Conservation (phyloP, 2,888 invertebrate species). For the Tenthredo scrophulariae region DNA sequence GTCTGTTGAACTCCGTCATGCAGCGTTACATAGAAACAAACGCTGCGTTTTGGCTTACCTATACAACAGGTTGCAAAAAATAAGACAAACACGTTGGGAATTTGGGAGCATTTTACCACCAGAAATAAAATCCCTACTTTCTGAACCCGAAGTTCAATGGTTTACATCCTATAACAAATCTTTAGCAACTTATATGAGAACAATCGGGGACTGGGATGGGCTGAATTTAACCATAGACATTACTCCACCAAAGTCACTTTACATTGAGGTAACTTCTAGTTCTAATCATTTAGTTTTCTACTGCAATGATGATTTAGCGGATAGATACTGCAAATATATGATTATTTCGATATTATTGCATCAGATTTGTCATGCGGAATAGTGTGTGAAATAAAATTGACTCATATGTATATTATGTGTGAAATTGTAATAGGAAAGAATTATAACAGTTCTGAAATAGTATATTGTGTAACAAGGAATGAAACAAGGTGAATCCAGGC, state of each 20-base stretch:
- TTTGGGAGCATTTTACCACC: constrained; percentile 94
- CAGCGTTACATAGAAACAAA: constrained; percentile 92
- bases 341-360: not conserved
- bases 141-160: constrained; percentile 92
- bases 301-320: not conserved
- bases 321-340: not conserved
- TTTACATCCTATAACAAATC: constrained; percentile 93
- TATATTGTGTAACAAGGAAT: no score
- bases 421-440: not conserved
- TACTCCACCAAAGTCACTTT: constrained; percentile 94
- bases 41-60: constrained; percentile 92
- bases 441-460: not conserved
- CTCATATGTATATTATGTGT: not conserved
- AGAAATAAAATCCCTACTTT: constrained; percentile 89
- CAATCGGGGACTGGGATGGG: constrained; percentile 90
- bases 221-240: constrained; percentile 93
- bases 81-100: constrained; percentile 96
- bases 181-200: constrained; percentile 93
- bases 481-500: no score
- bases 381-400: not conserved
- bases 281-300: not conserved
- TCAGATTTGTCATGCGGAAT: not conserved
- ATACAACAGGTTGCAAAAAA: constrained; percentile 89
- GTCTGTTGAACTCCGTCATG: constrained; percentile 91
- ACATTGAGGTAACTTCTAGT: constrained; percentile 87